A percentile compares a stretch with the other conserved stretches of the same genome.
phyloP scores from a whole-genome alignment of 2,797 vertebrate species.

The Staurois parvus region DNA sequence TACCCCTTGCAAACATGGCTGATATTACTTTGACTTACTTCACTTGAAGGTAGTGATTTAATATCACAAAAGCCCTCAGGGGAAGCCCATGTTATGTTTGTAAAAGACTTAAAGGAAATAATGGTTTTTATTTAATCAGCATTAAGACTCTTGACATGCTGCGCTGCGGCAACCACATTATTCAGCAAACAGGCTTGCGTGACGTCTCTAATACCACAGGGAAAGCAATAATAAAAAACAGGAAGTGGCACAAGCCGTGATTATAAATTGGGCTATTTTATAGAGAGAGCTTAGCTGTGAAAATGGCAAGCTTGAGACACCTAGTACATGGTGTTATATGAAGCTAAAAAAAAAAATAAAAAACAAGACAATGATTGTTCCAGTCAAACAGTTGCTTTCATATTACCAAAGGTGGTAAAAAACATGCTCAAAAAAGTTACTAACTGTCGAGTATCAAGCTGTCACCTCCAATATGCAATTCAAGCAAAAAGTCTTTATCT shows the following conservation, averaged over 20 bases:
- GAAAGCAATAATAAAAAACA: slow-evolving; percentile 32
- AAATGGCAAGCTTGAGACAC: slow-evolving; percentile 36
- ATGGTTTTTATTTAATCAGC: slow-evolving; percentile 54
- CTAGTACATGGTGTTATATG: not conserved
- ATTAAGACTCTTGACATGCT: slow-evolving; percentile 29
- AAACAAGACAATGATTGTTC: not conserved
- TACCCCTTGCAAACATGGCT: slow-evolving; percentile 21
- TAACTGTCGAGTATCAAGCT: slow-evolving; percentile 75
- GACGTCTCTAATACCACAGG: slow-evolving; percentile 26
- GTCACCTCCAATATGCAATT: slow-evolving; percentile 79
- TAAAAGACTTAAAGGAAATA: slow-evolving; percentile 49
- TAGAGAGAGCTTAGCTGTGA: slow-evolving; percentile 25
- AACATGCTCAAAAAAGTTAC: slow-evolving; percentile 67
- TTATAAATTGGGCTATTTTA: slow-evolving; percentile 28
- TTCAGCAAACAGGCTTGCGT: slow-evolving; percentile 27
- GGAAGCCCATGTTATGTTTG: slow-evolving; percentile 20
- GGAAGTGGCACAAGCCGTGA: slow-evolving; percentile 18
- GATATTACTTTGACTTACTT: slow-evolving; percentile 16
- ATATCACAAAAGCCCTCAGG: slow-evolving; percentile 36
- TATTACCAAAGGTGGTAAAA: slow-evolving; percentile 62
- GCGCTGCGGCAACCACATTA: slow-evolving; percentile 27
- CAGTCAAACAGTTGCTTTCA: slow-evolving; percentile 59
- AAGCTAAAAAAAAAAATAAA: not conserved
- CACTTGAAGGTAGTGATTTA: slow-evolving; percentile 31
- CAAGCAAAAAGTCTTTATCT: slow-evolving; percentile 71